These are phyloP conservation scores for Drosophila sucinea DNA, from an alignment of 1,140 invertebrate genomes.

Conservation along the genomic window DNA sequence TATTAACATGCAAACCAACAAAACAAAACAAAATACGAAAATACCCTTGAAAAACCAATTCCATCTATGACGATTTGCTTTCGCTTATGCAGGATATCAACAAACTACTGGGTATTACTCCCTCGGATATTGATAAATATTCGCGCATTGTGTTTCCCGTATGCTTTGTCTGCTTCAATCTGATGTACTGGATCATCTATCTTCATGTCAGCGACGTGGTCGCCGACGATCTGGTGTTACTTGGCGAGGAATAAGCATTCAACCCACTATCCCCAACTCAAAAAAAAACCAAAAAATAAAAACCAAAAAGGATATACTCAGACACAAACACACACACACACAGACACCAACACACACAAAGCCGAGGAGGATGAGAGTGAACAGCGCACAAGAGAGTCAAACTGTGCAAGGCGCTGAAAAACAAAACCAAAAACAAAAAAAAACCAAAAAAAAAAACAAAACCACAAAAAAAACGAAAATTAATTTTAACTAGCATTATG, in stretches of 20 bases:
- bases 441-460: slow-evolving; percentile 30
- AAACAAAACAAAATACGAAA: too few relatives aligned
- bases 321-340: neutral
- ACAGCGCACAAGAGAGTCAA: slow-evolving; percentile 77
- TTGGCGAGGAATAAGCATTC: slow-evolving; percentile 87
- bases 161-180: slow-evolving; percentile 98
- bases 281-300: neutral
- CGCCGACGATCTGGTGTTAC: slow-evolving; percentile 94
- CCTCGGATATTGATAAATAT: slow-evolving; percentile 98
- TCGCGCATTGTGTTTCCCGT: slow-evolving; percentile 97
- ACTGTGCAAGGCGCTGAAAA: slow-evolving; percentile 74
- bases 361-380: slow-evolving; percentile 37
- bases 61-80: too few relatives aligned
- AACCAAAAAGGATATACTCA: neutral
- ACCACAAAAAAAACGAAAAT: slow-evolving; percentile 51
- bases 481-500: slow-evolving; percentile 80
- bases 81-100: slow-evolving; percentile 88
- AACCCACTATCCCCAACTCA: neutral
- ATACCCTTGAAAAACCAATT: too few relatives aligned
- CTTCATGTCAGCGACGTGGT: slow-evolving; percentile 97
- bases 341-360: slow-evolving; percentile 11
- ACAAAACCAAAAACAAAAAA: slow-evolving; percentile 46
- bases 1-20: neutral
- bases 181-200: slow-evolving; percentile 99
- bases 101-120: slow-evolving; percentile 94